These are phyloP conservation scores for Epirrhoe alternata DNA, from an alignment of 2,888 invertebrate genomes.

Conservation along the genomic window DNA sequence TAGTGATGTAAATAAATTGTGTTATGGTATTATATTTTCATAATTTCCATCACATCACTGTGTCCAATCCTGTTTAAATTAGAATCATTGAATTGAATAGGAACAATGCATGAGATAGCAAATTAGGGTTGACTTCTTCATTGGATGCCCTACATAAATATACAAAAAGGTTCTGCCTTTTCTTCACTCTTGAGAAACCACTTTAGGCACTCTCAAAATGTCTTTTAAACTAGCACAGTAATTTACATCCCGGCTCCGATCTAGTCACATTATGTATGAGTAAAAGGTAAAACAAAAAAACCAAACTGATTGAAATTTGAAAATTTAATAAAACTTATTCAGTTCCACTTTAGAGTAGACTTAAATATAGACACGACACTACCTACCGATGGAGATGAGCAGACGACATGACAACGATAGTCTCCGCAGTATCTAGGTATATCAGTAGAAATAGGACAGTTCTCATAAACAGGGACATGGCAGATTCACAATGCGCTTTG, in stretches of 20 bases:
- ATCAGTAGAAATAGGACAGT: conserved; percentile 34
- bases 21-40: background rate
- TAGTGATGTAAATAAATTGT: conserved; percentile 52
- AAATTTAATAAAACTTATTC: conserved; percentile 82
- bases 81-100: too few species aligned
- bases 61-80: background rate
- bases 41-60: background rate
- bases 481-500: conserved; percentile 9
- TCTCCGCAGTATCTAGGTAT: conserved; percentile 33
- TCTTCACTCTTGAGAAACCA: too few species aligned
- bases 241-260: too few species aligned
- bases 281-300: conserved; percentile 43
- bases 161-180: too few species aligned
- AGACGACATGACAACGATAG: conserved; percentile 54
- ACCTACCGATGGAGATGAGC: conserved; percentile 70
- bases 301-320: conserved; percentile 70
- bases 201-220: too few species aligned
- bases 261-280: too few species aligned
- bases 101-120: too few species aligned
- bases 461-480: conserved; percentile 23
- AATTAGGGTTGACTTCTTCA: too few species aligned
- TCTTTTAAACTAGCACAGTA: too few species aligned
- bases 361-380: conserved; percentile 70
- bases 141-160: too few species aligned
- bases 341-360: conserved; percentile 75